Conservation (phyloP, 1,140 invertebrate genomes). For the Drosophila sturtevanti region DNA sequence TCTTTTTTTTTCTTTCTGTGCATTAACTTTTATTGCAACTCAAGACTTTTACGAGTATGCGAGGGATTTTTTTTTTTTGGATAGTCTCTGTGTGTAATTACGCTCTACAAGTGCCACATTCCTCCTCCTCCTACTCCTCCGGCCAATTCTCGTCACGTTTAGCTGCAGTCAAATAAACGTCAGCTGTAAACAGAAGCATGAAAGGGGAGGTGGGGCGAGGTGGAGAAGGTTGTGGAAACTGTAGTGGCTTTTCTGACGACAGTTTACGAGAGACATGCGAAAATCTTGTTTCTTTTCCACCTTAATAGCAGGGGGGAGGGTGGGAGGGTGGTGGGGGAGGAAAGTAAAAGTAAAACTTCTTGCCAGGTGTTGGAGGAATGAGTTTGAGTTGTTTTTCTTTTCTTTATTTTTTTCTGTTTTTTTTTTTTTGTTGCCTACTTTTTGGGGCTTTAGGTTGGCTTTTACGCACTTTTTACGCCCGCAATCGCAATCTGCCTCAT, state of each 20-base stretch:
- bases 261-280: conserved; percentile 39
- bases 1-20: conserved; percentile 30
- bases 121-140: not conserved
- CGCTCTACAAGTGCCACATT: conserved; percentile 67
- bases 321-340: not conserved
- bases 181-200: conserved; percentile 49
- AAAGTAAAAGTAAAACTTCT: conserved; percentile 3
- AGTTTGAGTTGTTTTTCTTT: not conserved
- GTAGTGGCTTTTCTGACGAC: conserved; percentile 36
- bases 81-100: conserved; percentile 64
- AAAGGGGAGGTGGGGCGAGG: not conserved
- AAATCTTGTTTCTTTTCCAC: not conserved
- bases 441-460: not conserved
- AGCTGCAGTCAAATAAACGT: conserved; percentile 77
- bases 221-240: not conserved
- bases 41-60: conserved; percentile 57
- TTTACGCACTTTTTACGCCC: conserved; percentile 19
- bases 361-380: conserved; percentile 1
- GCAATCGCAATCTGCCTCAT: conserved; percentile 18
- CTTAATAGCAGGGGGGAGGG: not conserved
- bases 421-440: conserved; percentile 4
- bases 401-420: not conserved
- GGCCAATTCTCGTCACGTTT: conserved; percentile 58
- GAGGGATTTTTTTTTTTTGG: conserved; percentile 7
- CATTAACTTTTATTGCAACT: conserved; percentile 69